phyloP scores from a whole-genome alignment of 2,888 invertebrate genomes.

The Keiferia lycopersicella region DNA sequence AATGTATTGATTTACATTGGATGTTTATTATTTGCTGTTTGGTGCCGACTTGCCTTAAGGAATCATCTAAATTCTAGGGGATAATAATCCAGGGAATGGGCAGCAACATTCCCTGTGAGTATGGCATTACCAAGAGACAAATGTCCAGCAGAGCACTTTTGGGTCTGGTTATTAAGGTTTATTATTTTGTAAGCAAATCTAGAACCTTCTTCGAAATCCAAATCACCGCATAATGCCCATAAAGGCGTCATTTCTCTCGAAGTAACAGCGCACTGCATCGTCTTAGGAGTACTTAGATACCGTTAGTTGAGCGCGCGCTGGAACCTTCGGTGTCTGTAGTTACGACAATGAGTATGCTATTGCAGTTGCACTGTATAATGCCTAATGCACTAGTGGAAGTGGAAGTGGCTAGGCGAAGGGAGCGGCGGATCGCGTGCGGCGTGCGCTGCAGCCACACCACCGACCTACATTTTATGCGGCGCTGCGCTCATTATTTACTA shows the following conservation, averaged over 20 bases:
- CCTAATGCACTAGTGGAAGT: constrained; percentile 46
- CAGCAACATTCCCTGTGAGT: no score
- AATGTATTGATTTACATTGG: background rate
- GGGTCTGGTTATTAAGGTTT: no score
- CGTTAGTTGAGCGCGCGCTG: constrained; percentile 36
- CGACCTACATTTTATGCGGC: constrained; percentile 80
- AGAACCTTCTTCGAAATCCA: background rate
- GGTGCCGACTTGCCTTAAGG: no score
- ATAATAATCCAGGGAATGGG: no score
- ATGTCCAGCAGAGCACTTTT: no score
- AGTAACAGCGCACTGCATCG: constrained; percentile 14
- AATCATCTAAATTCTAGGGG: no score
- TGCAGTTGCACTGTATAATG: constrained; percentile 53
- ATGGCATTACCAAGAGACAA: no score
- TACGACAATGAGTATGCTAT: constrained; percentile 53
- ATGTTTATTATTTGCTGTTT: background rate
- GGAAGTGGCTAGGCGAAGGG: constrained; percentile 50
- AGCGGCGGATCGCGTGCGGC: constrained; percentile 67
- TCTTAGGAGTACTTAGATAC: constrained; percentile 35
- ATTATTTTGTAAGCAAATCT: background rate
- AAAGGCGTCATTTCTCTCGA: constrained; percentile 25
- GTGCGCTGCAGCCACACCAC: constrained; percentile 61
- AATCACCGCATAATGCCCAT: constrained; percentile 20
- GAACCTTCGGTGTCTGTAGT: constrained; percentile 33
- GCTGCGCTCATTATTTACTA: constrained; percentile 67